Base-by-base conservation (phyloP, 2,797 vertebrate species). In the Botia kubotai region DNA sequence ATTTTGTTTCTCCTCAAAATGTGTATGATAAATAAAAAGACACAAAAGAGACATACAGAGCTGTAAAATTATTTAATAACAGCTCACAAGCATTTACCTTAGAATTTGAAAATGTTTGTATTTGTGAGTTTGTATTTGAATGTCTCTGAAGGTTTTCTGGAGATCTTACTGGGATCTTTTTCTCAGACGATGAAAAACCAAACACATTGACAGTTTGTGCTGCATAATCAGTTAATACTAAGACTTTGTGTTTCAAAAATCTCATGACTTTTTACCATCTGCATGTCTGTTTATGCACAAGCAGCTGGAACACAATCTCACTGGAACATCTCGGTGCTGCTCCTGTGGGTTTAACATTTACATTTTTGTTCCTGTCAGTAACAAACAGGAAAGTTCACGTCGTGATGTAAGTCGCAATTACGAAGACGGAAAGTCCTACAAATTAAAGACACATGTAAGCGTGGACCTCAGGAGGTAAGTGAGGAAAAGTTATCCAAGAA, bases 241-340 rank as follows among this genome's bases (percentile, higher is more conserved):
- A 80, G 70, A 46, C 29, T 74, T 86, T 82, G 81, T 88, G 82
- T 80, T 84, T 19, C 36, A 68, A 63, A 71, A 77, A 57, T 33
- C 33, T 33, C 33, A 33, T 3, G 33, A 5, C 33, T 33, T 33
- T 33, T 33, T 33, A 33, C 33, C 33, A 33, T 33, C 77, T 83
- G 55, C 66, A 50, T 72, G 52, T 52, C 19, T 55, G 62, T 83
- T 72, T 78, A 17, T 81, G 69, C 43, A 74, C 6, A 48, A 82
- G 52, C 14, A 66, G 86, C 85, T 6, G 43, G 80, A 78, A 77
- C 68, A 17, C 14, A 53, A 29, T 58, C 12, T 67, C 57, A 73
- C 21, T 0, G 36, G 29, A 84, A 57, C 46, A 57, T 39, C 26
- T 68, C 43, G 43, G 78, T 53, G 80, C 72, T 57, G 72, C 70